These are phyloP conservation scores for Aphelocoma coerulescens DNA, from an alignment of 2,113 vertebrate species.

Conservation along the genomic window DNA sequence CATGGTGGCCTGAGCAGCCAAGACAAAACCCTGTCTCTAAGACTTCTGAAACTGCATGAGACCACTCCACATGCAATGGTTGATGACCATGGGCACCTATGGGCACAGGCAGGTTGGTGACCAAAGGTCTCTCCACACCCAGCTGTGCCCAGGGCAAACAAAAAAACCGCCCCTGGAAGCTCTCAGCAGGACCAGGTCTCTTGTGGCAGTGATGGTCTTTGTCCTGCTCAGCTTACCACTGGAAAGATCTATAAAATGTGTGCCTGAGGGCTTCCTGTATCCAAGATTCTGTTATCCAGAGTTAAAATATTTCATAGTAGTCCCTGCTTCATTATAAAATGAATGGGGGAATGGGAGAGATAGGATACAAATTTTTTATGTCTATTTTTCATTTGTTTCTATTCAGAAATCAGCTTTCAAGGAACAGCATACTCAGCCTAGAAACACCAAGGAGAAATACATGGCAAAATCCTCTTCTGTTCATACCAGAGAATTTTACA, in stretches of 20 bases:
- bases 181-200: fast-evolving
- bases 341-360: not conserved
- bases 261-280: not conserved
- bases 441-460: not conserved
- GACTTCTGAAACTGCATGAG: not conserved
- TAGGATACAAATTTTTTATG: not conserved
- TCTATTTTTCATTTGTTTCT: not conserved
- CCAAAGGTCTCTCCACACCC: not conserved
- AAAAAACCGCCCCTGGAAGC: not conserved
- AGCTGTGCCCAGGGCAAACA: fast-evolving
- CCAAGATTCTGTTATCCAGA: not conserved
- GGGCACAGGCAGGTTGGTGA: not conserved
- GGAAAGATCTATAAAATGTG: not conserved
- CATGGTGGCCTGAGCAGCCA: not conserved
- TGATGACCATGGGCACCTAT: not conserved
- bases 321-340: not conserved
- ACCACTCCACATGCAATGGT: not conserved
- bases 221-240: not conserved
- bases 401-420: not conserved
- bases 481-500: not conserved
- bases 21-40: not conserved
- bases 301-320: not conserved
- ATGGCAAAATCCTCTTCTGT: not conserved
- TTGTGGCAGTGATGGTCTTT: not conserved
- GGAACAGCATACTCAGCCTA: not conserved